Evolutionary conservation across 1,140 invertebrate genomes (phyloP).

Genomic region (Dendrolimus kikuchii): DNA sequence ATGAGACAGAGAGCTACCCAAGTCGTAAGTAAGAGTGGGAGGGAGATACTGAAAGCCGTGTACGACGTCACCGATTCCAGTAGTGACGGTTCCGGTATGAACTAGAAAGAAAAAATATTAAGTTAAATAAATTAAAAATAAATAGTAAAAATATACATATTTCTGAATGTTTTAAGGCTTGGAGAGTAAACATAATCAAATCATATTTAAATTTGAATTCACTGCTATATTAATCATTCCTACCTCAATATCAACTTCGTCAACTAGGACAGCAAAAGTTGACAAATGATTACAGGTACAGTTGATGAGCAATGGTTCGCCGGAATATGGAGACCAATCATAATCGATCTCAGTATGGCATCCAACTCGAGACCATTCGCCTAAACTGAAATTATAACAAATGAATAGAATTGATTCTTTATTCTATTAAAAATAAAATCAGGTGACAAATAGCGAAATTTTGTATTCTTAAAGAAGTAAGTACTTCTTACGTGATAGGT

Average conservation of each 20-base stretch:
- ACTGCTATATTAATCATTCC: not conserved
- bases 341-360: conserved; percentile 87
- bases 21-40: conserved; percentile 84
- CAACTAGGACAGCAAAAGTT: conserved; percentile 93
- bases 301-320: conserved; percentile 81
- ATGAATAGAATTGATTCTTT: too few species aligned
- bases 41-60: conserved; percentile 87
- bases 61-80: conserved; percentile 91
- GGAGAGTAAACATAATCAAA: too few species aligned
- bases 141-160: not conserved
- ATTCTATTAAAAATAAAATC: too few species aligned
- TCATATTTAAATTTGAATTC: not conserved
- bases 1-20: conserved; percentile 83
- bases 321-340: conserved; percentile 64
- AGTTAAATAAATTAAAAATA: not conserved
- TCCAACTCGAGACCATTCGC: conserved; percentile 91
- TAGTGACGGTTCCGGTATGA: conserved; percentile 87
- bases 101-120: conserved; percentile 55
- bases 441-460: too few species aligned
- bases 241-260: conserved; percentile 91
- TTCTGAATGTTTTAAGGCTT: not conserved
- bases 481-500: too few species aligned
- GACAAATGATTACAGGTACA: conserved; percentile 95
- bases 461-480: too few species aligned
- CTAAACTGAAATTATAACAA: conserved; percentile 60